Evolutionary conservation across 2,888 invertebrate species (phyloP).

Genomic region (Nomada flava): DNA sequence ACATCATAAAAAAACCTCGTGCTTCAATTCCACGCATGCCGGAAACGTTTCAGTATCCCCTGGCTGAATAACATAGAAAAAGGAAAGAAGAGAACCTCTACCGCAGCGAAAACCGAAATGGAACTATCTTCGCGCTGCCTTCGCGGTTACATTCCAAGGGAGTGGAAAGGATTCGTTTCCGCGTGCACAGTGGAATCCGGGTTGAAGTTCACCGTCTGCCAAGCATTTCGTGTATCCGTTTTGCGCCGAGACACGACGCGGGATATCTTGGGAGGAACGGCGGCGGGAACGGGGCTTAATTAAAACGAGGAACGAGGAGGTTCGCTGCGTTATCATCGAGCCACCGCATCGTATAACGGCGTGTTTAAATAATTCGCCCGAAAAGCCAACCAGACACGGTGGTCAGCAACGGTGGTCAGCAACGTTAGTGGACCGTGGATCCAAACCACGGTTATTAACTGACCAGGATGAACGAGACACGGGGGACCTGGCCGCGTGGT

Average conservation of each 20-base stretch:
- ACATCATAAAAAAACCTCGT: conserved; percentile 48
- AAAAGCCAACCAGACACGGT: conserved; percentile 71
- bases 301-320: conserved; percentile 82
- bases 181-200: conserved; percentile 26
- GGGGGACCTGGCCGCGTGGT: conserved; percentile 74
- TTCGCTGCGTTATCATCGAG: conserved; percentile 65
- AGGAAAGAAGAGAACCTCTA: background rate
- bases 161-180: conserved; percentile 45
- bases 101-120: conserved; percentile 21
- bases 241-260: conserved; percentile 16
- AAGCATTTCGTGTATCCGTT: conserved; percentile 33
- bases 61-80: background rate
- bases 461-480: conserved; percentile 83
- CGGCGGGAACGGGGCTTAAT: conserved; percentile 74
- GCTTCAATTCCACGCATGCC: conserved; percentile 43
- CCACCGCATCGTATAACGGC: conserved; percentile 76
- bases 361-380: conserved; percentile 80
- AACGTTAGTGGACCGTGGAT: conserved; percentile 60
- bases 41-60: background rate
- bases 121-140: conserved; percentile 10
- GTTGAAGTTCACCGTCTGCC: conserved; percentile 37
- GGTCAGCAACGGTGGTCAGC: conserved; percentile 63
- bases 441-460: conserved; percentile 80
- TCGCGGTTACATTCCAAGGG: conserved; percentile 32
- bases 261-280: conserved; percentile 49